A percentile compares a stretch with the other conserved stretches of the same genome.
Conservation (phyloP, 2,888 invertebrate species). For the Onchidella celtica region DNA sequence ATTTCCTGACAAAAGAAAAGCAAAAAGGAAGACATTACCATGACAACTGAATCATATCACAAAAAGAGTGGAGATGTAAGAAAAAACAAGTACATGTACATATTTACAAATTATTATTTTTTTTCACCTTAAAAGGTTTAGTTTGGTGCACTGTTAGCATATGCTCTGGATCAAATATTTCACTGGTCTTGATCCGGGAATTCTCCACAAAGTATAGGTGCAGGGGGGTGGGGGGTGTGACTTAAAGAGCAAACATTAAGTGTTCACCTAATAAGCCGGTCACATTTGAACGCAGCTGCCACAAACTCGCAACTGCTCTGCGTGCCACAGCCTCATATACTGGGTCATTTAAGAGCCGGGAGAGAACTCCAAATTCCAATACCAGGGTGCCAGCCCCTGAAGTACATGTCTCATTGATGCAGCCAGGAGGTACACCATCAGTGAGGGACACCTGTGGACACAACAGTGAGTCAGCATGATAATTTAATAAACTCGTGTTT, state of each 20-base stretch:
- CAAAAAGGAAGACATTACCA: neutral
- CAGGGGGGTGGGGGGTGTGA: too few species aligned
- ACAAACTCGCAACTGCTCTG: conserved; percentile 82
- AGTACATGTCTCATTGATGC: conserved; percentile 84
- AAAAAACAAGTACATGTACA: too few species aligned
- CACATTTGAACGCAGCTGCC: conserved; percentile 82
- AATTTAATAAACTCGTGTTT: too few species aligned
- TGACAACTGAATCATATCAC: neutral
- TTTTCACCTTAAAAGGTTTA: too few species aligned
- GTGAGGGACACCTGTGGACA: conserved; percentile 82
- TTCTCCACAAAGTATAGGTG: too few species aligned
- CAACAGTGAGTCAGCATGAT: neutral
- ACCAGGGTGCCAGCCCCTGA: conserved; percentile 85
- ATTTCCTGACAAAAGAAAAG: neutral
- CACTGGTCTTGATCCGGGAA: too few species aligned
- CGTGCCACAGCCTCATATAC: conserved; percentile 84
- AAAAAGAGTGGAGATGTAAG: neutral
- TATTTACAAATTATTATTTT: too few species aligned
- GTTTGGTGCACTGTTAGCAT: too few species aligned
- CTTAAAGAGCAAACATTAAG: too few species aligned
- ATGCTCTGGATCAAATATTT: too few species aligned
- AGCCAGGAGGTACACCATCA: conserved; percentile 81
- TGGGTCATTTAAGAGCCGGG: conserved; percentile 83
- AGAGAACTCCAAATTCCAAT: conserved; percentile 84
- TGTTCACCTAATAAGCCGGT: conserved; percentile 83